A percentile compares a stretch with the other conserved stretches of the same genome.
Evolutionary conservation across 37 sponge, comb jelly and placozoan genomes (phyloP).

Genomic region (Crambe crambe): DNA sequence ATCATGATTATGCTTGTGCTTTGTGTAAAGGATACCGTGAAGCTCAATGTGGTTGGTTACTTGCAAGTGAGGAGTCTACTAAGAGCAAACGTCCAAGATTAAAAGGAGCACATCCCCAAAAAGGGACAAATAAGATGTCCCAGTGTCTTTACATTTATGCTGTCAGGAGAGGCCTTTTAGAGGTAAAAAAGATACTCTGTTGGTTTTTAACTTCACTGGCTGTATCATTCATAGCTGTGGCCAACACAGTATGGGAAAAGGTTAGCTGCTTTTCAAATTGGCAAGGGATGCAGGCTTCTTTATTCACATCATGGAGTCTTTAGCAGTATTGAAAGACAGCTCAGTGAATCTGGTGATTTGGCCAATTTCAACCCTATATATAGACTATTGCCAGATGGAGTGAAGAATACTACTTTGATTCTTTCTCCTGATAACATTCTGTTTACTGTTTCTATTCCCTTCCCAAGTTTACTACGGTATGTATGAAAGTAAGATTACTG

Average conservation of each 20-base stretch:
- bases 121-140: conserved; percentile 11
- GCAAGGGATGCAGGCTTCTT: conserved; percentile 75
- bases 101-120: not conserved
- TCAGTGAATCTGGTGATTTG: not conserved
- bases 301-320: conserved; percentile 50
- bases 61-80: conserved; percentile 27
- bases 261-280: conserved; percentile 72
- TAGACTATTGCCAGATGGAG: not conserved
- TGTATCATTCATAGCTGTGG: conserved; percentile 57
- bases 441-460: not conserved
- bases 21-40: conserved; percentile 70
- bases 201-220: not conserved
- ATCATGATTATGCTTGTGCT: not conserved
- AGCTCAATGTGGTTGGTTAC: conserved; percentile 92
- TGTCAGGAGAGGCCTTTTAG: conserved; percentile 80
- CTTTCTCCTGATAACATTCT: not conserved
- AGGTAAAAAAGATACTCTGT: no score
- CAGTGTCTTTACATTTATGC: conserved; percentile 83
- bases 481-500: no score
- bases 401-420: not conserved
- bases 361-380: no score
- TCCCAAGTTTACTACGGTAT: not conserved
- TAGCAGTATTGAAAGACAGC: not conserved
- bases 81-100: not conserved
- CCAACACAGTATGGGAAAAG: conserved; percentile 73